phyloP scores from a whole-genome alignment of 2,888 invertebrate genomes.

The Idaea aversata region DNA sequence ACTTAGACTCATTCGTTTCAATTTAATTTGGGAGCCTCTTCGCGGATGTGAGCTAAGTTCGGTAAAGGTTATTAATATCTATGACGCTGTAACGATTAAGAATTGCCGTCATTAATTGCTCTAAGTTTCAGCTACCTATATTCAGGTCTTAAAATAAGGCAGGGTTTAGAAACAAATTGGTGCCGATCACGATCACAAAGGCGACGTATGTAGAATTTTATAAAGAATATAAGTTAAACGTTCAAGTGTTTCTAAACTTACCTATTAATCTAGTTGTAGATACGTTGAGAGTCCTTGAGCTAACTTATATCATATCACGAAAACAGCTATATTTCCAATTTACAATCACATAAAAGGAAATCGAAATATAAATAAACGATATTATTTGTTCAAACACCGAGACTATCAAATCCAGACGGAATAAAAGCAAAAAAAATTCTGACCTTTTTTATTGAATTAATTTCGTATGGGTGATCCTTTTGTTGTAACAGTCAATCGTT shows the following conservation, averaged over 20 bases:
- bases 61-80: slow-evolving; percentile 28
- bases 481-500: slow-evolving; percentile 65
- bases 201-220: neutral
- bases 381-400: slow-evolving; percentile 14
- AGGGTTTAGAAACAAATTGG: too few species aligned
- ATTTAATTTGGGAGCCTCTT: slow-evolving; percentile 54
- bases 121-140: slow-evolving; percentile 15
- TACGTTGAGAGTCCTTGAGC: neutral
- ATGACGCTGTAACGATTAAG: slow-evolving; percentile 19
- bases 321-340: slow-evolving; percentile 2
- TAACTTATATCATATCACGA: neutral
- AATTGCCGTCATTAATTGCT: slow-evolving; percentile 18
- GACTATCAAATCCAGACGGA: slow-evolving; percentile 22
- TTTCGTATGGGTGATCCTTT: slow-evolving; percentile 59
- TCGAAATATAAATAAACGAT: slow-evolving; percentile 7
- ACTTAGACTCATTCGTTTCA: slow-evolving; percentile 67
- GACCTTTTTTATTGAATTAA: slow-evolving; percentile 69
- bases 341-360: slow-evolving; percentile 7
- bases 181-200: neutral
- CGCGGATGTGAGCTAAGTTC: slow-evolving; percentile 32
- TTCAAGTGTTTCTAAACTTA: too few species aligned
- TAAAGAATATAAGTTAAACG: neutral
- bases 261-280: neutral
- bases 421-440: slow-evolving; percentile 45
- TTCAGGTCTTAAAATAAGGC: neutral